Conservation (phyloP, 2,888 invertebrate genomes). For the Sinelater perroti region DNA sequence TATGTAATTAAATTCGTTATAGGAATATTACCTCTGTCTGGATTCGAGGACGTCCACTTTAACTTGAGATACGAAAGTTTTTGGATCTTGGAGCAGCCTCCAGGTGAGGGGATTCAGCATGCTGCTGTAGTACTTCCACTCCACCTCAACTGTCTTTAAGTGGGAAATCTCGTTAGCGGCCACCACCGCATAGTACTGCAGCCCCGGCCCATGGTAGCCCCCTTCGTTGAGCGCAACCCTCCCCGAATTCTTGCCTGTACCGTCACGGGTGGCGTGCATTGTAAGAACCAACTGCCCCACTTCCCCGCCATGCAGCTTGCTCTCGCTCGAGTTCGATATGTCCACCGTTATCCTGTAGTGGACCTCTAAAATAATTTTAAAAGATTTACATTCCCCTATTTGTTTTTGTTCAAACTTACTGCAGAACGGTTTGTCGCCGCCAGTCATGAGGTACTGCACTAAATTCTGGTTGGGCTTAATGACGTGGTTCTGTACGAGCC, state of each 20-base stretch:
- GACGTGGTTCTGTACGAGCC: constrained; percentile 60
- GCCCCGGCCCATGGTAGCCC: constrained; percentile 76
- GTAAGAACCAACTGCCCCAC: constrained; percentile 76
- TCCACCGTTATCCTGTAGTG: constrained; percentile 81
- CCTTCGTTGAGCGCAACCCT: constrained; percentile 53
- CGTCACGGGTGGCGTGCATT: constrained; percentile 69
- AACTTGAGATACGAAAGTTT: constrained; percentile 76
- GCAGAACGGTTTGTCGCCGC: constrained; percentile 75
- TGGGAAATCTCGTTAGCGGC: constrained; percentile 73
- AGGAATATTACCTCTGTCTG: constrained; percentile 68
- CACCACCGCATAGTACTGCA: constrained; percentile 71
- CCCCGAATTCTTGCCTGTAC: constrained; percentile 51
- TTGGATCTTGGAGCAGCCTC: constrained; percentile 78
- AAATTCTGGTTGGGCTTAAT: constrained; percentile 64
- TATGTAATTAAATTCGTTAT: background rate
- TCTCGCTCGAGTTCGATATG: constrained; percentile 77
- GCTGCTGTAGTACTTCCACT: constrained; percentile 82
- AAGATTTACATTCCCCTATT: background rate
- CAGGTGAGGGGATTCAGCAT: constrained; percentile 85
- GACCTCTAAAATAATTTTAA: constrained; percentile 66
- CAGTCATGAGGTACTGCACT: constrained; percentile 78
- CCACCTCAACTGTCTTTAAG: constrained; percentile 73
- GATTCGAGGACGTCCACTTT: constrained; percentile 78
- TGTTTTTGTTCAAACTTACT: constrained; percentile 67
- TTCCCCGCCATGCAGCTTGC: constrained; percentile 79